Conservation (phyloP, 2,113 vertebrate genomes). For the Vidua macroura region DNA sequence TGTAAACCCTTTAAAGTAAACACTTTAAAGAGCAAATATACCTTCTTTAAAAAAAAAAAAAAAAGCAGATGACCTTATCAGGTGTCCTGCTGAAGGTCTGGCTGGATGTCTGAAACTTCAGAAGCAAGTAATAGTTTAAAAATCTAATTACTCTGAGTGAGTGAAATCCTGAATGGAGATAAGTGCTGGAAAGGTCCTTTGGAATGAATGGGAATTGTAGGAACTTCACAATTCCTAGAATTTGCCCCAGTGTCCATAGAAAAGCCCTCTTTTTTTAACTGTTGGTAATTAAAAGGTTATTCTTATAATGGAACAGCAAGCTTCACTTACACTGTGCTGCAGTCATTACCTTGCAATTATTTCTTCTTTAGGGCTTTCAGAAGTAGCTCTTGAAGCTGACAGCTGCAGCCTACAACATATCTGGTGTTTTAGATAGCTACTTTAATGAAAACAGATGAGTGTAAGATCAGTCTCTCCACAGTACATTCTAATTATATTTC, state of each 20-base stretch:
- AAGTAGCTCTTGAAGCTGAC: conserved; percentile 9
- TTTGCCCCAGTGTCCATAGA: background rate
- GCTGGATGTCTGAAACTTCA: background rate
- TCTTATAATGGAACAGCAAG: background rate
- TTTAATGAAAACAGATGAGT: conserved; percentile 10
- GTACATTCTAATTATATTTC: conserved; percentile 22
- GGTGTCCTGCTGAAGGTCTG: background rate
- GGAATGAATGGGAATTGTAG: background rate
- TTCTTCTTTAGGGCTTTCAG: conserved; percentile 9
- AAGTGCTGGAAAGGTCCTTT: background rate
- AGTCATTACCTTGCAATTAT: conserved; percentile 33
- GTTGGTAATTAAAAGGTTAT: background rate
- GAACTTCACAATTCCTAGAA: background rate
- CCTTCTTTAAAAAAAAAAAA: background rate
- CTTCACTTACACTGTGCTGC: background rate
- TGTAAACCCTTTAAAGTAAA: background rate
- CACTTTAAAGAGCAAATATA: background rate
- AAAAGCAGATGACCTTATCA: background rate
- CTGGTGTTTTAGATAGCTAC: background rate
- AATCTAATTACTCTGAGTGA: background rate
- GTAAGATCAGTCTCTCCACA: conserved; percentile 7
- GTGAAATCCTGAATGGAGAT: background rate
- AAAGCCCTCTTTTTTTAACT: background rate
- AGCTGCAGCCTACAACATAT: conserved; percentile 23
- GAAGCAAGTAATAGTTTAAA: background rate